Base-by-base conservation (phyloP, 37 sponge, comb jelly and placozoan species). In the Diacarnus erythraeanus region DNA sequence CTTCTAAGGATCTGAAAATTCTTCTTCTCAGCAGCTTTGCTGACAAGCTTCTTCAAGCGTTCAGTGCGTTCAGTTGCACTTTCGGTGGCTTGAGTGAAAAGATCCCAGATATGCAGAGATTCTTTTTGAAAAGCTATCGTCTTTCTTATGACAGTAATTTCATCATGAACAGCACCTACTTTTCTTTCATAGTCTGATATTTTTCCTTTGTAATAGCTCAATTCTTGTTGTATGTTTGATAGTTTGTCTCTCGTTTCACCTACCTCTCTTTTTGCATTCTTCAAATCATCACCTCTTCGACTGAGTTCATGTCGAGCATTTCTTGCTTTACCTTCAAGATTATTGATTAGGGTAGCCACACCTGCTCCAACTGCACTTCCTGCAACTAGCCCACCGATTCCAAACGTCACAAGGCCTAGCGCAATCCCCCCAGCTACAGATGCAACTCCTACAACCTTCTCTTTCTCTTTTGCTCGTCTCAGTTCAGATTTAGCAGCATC, bases 311-410 rank as follows among this genome's bases (percentile, higher is more conserved):
- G 23, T 1, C 21, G 58, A 2, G 82, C 63, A 4, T 33, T 21
- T 1, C 31, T 72, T 29, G 22, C 80, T 67, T 47, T 54, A 39
- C 38, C 58, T 67, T 35, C 9, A 44, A 35, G 43, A 20, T 54
- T 42, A 59, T 63, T 68, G 30, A 64, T 40, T 44, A 72, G 37
- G 0, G 69, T 72, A 76, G 72, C 77, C 34, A 84, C 0, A 34
- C 35, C 35, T 5, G 71, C 77, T 57, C 51, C 51, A 47, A 51
- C 77, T 21, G 30, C 78, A 12, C 10, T 12, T 47, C 51, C 51
- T 47, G 12, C 51, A 15, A 12, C 51, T 12, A 47, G 12, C 12
- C 51, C 51, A 47, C 51, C 51, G 12, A 47, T 12, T 15, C 51
- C 51, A 47, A 47, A 47, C 6, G 51, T 47, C 10, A 47, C 51